A percentile compares a stretch with the other conserved stretches of the same genome.
phyloP scores from a whole-genome alignment of 1,140 invertebrate genomes.

The Tribolium castaneum region DNA sequence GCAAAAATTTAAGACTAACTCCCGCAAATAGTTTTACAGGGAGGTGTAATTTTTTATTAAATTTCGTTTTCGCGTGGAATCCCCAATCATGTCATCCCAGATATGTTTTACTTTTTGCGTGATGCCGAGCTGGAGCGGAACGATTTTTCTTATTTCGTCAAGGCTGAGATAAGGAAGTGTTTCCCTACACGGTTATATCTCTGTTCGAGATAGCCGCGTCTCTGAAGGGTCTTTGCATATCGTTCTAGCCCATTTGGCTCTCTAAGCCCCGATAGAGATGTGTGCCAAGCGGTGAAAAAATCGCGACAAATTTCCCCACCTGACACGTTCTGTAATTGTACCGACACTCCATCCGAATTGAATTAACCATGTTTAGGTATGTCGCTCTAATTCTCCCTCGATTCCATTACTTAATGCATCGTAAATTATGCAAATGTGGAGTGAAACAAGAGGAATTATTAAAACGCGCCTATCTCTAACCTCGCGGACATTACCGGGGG shows the following conservation, averaged over 20 bases:
- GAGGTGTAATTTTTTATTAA: too few relatives aligned
- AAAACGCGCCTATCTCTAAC: slow-evolving; percentile 19
- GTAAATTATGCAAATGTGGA: slow-evolving; percentile 12
- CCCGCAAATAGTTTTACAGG: too few relatives aligned
- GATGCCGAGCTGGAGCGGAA: background rate
- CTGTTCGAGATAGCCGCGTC: slow-evolving; percentile 44
- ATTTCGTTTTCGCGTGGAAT: background rate
- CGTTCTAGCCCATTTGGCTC: slow-evolving; percentile 50
- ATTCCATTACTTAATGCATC: slow-evolving; percentile 26
- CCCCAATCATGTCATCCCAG: slow-evolving; percentile 2
- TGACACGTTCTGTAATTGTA: background rate
- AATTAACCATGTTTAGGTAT: slow-evolving; percentile 13
- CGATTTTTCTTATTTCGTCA: slow-evolving; percentile 35
- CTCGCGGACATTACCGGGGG: slow-evolving; percentile 43
- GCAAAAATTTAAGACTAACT: too few relatives aligned
- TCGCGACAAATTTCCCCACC: background rate
- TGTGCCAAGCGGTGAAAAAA: background rate
- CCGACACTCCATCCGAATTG: background rate
- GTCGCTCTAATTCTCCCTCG: slow-evolving; percentile 22
- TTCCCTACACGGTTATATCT: slow-evolving; percentile 46
- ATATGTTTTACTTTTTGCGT: background rate
- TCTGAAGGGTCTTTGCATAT: slow-evolving; percentile 47
- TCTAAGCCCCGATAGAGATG: slow-evolving; percentile 23
- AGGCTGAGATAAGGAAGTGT: slow-evolving; percentile 39
- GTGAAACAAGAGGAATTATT: slow-evolving; percentile 10